Evolutionary conservation across 1,140 invertebrate species (phyloP).

Genomic region (Luehdorfia chinensis): DNA sequence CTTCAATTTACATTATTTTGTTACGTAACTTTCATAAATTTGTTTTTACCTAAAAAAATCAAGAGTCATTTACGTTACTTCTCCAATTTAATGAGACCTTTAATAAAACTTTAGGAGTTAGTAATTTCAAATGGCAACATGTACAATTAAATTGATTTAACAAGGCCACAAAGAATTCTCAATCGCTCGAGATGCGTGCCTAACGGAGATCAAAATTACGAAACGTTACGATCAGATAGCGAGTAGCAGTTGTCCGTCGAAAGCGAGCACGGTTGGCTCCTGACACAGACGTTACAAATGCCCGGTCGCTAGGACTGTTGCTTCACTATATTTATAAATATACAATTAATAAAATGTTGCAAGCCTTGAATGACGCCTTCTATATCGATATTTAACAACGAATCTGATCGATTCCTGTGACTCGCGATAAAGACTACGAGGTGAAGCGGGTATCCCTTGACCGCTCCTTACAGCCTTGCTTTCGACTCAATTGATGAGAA

Average conservation of each 20-base stretch:
- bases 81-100: no score
- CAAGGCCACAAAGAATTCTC: slow-evolving; percentile 47
- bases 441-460: slow-evolving; percentile 68
- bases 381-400: slow-evolving; percentile 46
- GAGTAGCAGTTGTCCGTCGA: slow-evolving; percentile 38
- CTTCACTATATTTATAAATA: slow-evolving; percentile 28
- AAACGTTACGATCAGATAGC: slow-evolving; percentile 59
- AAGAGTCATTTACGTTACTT: no score
- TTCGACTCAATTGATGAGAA: slow-evolving; percentile 56
- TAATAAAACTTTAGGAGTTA: no score
- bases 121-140: no score
- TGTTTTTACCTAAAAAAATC: no score
- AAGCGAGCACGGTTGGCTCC: slow-evolving; percentile 45
- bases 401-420: slow-evolving; percentile 42
- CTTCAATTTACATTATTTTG: no score
- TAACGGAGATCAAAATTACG: slow-evolving; percentile 45
- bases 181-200: slow-evolving; percentile 41
- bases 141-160: no score
- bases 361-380: no score
- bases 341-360: slow-evolving; percentile 56
- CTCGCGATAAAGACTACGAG: slow-evolving; percentile 53
- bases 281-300: slow-evolving; percentile 32
- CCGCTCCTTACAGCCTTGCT: slow-evolving; percentile 68
- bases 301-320: slow-evolving; percentile 3
- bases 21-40: no score